Base-by-base conservation (phyloP, 2,113 vertebrate species). In the Corapipo altera region DNA sequence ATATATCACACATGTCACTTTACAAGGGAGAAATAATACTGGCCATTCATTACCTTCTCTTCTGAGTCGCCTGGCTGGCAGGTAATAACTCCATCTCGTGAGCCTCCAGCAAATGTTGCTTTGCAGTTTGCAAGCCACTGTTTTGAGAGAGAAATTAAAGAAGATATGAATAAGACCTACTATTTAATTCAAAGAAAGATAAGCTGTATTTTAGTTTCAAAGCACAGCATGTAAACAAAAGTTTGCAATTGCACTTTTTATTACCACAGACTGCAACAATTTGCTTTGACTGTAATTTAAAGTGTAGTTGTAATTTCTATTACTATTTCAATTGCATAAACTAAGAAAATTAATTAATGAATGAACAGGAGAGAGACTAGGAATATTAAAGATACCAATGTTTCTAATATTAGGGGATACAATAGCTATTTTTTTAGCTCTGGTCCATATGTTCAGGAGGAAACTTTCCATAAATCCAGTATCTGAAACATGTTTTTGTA, bases 61-160 rank as follows among this genome's bases (percentile, higher is more conserved):
- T 99, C 99, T 0, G 99, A 99, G 97, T 99, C 99, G 83, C 99
- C 99, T 33, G 99, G 99, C 93, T 98, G 98, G 87, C 98, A 98
- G 57, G 98, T 98, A 81, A 98, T 98, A 41, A 99, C 99, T 35
- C 98, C 98, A 76, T 99, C 99, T 96, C 98, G 98, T 30, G 99
- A 98, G 88, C 99, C 99, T 58, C 98, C 99, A 89, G 99, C 98
- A 98, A 99, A 99, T 0, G 99, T 99, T 96, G 99, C 98, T 94
- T 99, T 99, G 96, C 99, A 99, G 95, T 99, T 99, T 95, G 98
- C 99, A 93, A 99, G 97, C 99, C 99, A 99, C 99, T 99, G 95
- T 97, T 90, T 91, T 78, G n/a, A 88, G 83, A 96, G 19, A 88
- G 35, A 84, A 92, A 93, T 83, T 33, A 26, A 62, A 92, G 78